Evolutionary conservation across 2,113 vertebrate genomes (phyloP).

Genomic region (Sphyrna mokarran): DNA sequence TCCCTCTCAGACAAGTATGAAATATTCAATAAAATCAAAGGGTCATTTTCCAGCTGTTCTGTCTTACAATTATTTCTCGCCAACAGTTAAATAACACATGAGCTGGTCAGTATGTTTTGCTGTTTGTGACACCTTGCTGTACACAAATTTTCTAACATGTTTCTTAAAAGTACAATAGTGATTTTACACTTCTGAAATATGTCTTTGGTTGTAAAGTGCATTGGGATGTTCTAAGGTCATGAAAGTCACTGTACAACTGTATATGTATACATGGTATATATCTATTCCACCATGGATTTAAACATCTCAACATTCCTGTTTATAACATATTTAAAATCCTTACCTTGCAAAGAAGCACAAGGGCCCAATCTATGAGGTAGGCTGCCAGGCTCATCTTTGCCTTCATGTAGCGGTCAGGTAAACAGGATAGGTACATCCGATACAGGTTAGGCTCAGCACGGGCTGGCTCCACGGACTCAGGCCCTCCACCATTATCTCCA

Average conservation of each 20-base stretch:
- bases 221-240: neutral
- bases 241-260: neutral
- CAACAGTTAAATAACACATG: neutral
- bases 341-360: slow-evolving; percentile 65
- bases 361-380: slow-evolving; percentile 54
- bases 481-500: neutral
- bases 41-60: neutral
- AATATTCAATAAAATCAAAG: neutral
- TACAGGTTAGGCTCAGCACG: slow-evolving; percentile 45
- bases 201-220: neutral
- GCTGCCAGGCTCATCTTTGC: slow-evolving; percentile 52
- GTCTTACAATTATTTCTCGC: neutral
- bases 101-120: neutral
- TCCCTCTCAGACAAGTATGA: neutral
- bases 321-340: slow-evolving; percentile 39
- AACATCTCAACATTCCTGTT: neutral
- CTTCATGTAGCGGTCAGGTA: slow-evolving; percentile 50
- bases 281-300: neutral
- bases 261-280: neutral
- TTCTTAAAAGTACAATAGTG: neutral
- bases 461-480: neutral
- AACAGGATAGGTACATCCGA: slow-evolving; percentile 46
- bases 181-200: neutral
- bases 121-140: neutral
- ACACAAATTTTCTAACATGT: neutral